Evolutionary conservation across 2,888 invertebrate species (phyloP), one percentile per base, ranked within the genome.

Genomic region (Acleris literana): DNA sequence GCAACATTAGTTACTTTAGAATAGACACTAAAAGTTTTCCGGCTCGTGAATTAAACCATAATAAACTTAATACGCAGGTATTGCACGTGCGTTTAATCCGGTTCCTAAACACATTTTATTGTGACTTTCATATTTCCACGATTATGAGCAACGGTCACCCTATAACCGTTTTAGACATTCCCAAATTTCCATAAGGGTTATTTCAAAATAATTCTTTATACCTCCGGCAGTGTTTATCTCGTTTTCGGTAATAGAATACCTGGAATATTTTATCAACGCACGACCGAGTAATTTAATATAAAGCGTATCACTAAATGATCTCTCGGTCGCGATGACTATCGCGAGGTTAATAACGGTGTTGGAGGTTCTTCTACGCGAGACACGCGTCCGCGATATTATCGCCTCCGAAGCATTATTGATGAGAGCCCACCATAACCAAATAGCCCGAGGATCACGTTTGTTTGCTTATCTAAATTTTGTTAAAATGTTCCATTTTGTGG

Each of bases 261-360:
- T 77, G 77, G 87, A 88, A 89, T 90, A 90, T 91, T 90, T 90
- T 90, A 92, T 90, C 92, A 90, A 88, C 86, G 86, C 92, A 92
- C 90, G 92, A 90, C 91, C 91, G 86, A 90, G 92, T 92, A 92
- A 92, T 92, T 92, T 92, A 92, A 92, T 92, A 92, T 92, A 92
- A 92, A 92, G 86, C 90, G 90, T 92, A 92, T 92, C 92, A 90
- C 90, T 88, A 88, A 91, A 90, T 90, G 90, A 92, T 92, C 92
- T 91, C 85, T 83, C 75, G 77, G 83, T 81, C 75, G 81, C 85
- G 92, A 92, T 92, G 83, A 84, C 79, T 92, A 92, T 92, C 92
- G 81, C 77, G 70, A 81, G 86, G 84, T 90, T 87, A 92, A 92
- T 92, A 92, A 92, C 91, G 89, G 92, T 90, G 92, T 90, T 85